phyloP scores from a whole-genome alignment of 2,797 vertebrate species.

The Pelodytes ibericus region DNA sequence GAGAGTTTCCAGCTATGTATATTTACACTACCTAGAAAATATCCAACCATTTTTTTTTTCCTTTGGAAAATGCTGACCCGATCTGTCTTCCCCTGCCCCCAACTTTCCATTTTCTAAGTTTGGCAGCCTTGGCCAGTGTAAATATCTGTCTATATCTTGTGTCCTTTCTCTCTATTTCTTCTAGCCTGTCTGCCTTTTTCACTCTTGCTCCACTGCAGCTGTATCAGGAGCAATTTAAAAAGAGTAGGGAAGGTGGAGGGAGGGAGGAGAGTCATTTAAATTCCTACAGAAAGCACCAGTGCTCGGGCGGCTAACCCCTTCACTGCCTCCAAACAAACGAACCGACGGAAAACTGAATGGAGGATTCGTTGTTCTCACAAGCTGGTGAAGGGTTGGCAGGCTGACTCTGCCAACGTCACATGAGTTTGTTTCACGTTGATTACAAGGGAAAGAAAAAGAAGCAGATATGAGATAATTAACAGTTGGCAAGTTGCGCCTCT shows the following conservation, averaged over 20 bases:
- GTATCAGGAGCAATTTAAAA: neutral
- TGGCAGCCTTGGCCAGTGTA: too few relatives aligned
- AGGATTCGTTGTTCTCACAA: too few relatives aligned
- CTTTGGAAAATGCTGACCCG: too few relatives aligned
- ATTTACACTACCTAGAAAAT: too few relatives aligned
- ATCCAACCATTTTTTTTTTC: too few relatives aligned
- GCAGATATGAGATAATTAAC: neutral
- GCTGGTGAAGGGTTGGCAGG: neutral
- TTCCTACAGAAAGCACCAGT: neutral
- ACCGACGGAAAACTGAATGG: too few relatives aligned
- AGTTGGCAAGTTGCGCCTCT: neutral
- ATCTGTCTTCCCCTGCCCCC: too few relatives aligned
- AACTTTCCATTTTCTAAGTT: too few relatives aligned
- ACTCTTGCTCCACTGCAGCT: neutral
- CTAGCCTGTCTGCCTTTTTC: neutral
- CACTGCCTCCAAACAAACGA: neutral
- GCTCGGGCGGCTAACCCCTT: neutral
- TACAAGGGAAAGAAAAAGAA: neutral
- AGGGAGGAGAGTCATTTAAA: neutral
- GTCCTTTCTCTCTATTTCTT: too few relatives aligned
- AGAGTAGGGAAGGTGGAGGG: neutral
- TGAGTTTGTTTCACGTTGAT: constrained; percentile 14
- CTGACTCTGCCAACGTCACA: constrained; percentile 2
- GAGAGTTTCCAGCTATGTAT: too few relatives aligned
- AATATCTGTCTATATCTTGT: too few relatives aligned